Conservation (phyloP, 2,113 vertebrate species). For the Theropithecus gelada region DNA sequence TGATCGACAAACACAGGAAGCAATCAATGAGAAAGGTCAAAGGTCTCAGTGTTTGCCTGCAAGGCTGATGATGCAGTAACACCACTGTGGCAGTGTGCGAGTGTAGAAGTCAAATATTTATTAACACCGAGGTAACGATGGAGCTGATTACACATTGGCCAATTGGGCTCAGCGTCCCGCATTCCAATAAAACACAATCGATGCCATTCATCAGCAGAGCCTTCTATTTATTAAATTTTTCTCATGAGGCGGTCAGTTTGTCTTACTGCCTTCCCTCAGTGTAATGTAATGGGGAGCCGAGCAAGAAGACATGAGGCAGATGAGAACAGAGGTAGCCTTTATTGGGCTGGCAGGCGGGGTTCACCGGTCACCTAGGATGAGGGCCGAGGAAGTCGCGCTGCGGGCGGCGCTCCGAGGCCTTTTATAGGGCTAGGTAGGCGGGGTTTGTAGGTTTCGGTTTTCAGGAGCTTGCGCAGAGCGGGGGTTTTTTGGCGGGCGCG, state of each 20-base stretch:
- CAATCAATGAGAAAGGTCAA: conserved; percentile 85
- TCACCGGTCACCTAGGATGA: rapidly evolving
- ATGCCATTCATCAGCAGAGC: conserved; percentile 41
- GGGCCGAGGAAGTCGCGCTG: rapidly evolving
- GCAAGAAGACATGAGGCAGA: too few relatives aligned
- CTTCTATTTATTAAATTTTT: conserved; percentile 72
- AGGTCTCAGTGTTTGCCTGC: conserved; percentile 81
- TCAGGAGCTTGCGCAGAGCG: too few relatives aligned
- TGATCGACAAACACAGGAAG: conserved; percentile 65
- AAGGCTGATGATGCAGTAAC: conserved; percentile 82
- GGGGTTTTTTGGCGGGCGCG: too few relatives aligned
- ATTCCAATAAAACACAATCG: conserved; percentile 73
- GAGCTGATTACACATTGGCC: conserved; percentile 53
- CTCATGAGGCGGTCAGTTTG: conserved; percentile 63
- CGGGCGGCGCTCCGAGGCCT: too few relatives aligned
- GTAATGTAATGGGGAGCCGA: too few relatives aligned
- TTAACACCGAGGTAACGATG: conserved; percentile 62
- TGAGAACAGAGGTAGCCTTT: too few relatives aligned
- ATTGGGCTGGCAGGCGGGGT: too few relatives aligned
- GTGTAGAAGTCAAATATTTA: conserved; percentile 80
- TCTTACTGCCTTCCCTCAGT: conserved; percentile 52
- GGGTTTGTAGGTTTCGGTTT: too few relatives aligned
- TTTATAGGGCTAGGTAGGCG: too few relatives aligned
- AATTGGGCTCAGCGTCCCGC: conserved; percentile 51
- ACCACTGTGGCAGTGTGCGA: conserved; percentile 82